These are phyloP conservation scores for Champsocephalus gunnari DNA, from an alignment of 2,797 vertebrate species.

Conservation along the genomic window DNA sequence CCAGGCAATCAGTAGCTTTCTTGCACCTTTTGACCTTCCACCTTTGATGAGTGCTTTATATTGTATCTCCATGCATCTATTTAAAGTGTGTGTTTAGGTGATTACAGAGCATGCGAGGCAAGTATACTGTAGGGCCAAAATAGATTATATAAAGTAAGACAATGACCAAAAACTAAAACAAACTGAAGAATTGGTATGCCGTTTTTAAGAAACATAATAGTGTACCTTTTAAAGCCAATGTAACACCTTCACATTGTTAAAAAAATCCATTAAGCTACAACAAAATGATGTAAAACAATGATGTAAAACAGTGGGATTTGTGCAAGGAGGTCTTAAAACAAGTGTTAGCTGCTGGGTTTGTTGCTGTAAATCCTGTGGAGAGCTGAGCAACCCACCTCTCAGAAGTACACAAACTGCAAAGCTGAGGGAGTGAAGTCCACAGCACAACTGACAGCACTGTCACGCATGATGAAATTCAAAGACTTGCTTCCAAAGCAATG, in stretches of 20 bases:
- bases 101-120: too few relatives aligned
- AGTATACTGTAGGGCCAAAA: too few relatives aligned
- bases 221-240: neutral
- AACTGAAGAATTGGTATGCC: too few relatives aligned
- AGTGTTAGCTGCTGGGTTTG: conserved; percentile 4
- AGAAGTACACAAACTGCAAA: conserved; percentile 16
- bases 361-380: neutral
- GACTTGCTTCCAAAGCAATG: conserved; percentile 18
- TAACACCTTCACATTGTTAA: conserved; percentile 1
- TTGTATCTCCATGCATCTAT: too few relatives aligned
- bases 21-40: conserved; percentile 10
- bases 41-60: neutral
- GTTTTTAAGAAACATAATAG: neutral
- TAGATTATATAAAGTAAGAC: too few relatives aligned
- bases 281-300: neutral
- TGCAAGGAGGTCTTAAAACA: neutral
- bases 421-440: conserved; percentile 12
- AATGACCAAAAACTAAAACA: too few relatives aligned
- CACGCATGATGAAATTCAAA: conserved; percentile 35
- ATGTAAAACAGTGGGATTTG: neutral
- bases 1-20: conserved; percentile 9
- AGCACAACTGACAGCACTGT: conserved; percentile 30
- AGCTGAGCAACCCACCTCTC: conserved; percentile 3
- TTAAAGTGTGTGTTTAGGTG: too few relatives aligned
- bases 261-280: neutral